Evolutionary conservation across 2,113 vertebrate genomes (phyloP).

Genomic region (Callipepla californica): DNA sequence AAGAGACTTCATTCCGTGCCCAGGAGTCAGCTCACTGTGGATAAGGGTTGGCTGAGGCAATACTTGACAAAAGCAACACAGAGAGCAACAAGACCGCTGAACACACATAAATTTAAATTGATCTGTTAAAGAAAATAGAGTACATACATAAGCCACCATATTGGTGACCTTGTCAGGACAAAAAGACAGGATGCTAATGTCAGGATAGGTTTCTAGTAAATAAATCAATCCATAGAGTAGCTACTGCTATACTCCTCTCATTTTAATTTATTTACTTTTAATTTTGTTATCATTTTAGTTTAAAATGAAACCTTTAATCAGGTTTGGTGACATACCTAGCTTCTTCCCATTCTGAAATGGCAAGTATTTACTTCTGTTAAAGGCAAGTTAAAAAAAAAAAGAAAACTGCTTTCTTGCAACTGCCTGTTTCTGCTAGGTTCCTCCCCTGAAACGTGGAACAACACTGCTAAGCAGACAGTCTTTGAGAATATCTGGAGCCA

Average conservation of each 20-base stretch:
- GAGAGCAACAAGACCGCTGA: neutral
- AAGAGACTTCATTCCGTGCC: neutral
- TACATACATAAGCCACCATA: neutral
- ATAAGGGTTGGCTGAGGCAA: neutral
- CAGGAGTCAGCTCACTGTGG: neutral
- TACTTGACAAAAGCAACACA: neutral
- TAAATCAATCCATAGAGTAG: neutral
- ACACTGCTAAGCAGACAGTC: slow-evolving; percentile 27
- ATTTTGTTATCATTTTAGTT: neutral
- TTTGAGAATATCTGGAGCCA: slow-evolving; percentile 36
- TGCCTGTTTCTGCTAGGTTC: neutral
- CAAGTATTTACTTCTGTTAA: neutral
- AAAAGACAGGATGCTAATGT: neutral
- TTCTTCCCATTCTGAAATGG: neutral
- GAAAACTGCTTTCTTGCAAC: neutral
- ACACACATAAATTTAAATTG: neutral
- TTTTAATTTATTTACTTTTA: neutral
- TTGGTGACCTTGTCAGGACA: neutral
- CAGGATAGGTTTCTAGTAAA: neutral
- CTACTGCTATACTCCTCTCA: rapidly evolving
- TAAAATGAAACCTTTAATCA: neutral
- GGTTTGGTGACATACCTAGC: neutral
- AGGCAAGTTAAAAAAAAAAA: neutral
- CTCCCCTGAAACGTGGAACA: neutral
- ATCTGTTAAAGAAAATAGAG: neutral